Base-by-base conservation (phyloP, 2,888 invertebrate genomes). In the Epistrophe eligans region DNA sequence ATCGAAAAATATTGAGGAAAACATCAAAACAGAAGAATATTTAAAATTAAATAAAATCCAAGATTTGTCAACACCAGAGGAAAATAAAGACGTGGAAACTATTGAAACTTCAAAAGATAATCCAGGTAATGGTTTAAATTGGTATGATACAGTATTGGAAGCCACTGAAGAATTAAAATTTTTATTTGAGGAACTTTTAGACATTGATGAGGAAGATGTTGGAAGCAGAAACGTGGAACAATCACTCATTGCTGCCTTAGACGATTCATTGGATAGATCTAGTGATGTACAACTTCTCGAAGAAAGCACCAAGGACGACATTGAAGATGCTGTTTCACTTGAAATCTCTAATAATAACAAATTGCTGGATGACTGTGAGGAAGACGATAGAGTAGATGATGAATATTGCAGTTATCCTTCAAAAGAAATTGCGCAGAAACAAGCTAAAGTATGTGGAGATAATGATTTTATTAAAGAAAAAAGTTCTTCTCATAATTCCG, bases 181-280 rank as follows among this genome's bases (percentile, higher is more conserved):
- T 38, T 11, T 58, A 35, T 35, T 58, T 35, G 58, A 35, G 4
- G n/a, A 58, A 58, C 11, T 35, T 35, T 58, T 7, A 58, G 58
- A 7, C 4, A 17, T 35, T 58, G n/a, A 17, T 11, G 58, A 35
- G 17, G 17, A 35, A 58, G 17, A n/a, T 57, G 9, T 10, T 17
- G 17, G 2, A 48, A 8, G 2, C 8, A 45, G 2, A n/a, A 8
- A 45, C 7, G 48, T 8, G 48, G 17, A 24, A 28, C 8, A 55
- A 32, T 9, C 15, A 3, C 28, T n/a, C 2, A 8, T 9, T 55
- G 4, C 8, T 55, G 1, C 4, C 28, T 28, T 55, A 28, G 28
- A 9, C 8, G 13, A 38, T 19, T 60, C 38, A 1, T 19, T 60
- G 38, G 24, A 52, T 55, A 6, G 10, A 38, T 70, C 38, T 4